phyloP scores from a whole-genome alignment of 2,888 invertebrate species.

The Nemapogon koenigi region DNA sequence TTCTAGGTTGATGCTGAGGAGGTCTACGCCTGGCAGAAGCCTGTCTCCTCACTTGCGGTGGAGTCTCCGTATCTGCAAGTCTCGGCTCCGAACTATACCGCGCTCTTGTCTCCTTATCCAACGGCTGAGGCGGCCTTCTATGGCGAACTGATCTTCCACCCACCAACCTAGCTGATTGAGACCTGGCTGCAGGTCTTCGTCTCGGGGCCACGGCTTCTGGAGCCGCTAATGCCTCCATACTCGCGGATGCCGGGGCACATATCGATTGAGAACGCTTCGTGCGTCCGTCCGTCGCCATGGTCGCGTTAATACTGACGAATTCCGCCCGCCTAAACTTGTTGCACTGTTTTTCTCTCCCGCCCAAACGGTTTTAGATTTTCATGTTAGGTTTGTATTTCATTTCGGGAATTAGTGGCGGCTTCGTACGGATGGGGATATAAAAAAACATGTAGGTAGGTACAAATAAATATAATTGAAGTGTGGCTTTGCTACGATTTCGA shows the following conservation, averaged over 20 bases:
- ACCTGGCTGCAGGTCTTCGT: constrained; percentile 74
- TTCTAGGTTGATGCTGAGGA: constrained; percentile 63
- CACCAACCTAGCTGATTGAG: constrained; percentile 76
- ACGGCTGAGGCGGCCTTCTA: constrained; percentile 46
- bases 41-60: constrained; percentile 69
- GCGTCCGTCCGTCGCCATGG: constrained; percentile 69
- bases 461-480: too few relatives aligned
- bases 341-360: constrained; percentile 21
- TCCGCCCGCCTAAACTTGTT: constrained; percentile 15
- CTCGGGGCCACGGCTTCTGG: constrained; percentile 64
- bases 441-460: too few relatives aligned
- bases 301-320: constrained; percentile 51
- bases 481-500: too few relatives aligned
- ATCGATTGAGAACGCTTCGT: constrained; percentile 78
- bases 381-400: too few relatives aligned
- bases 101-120: constrained; percentile 60
- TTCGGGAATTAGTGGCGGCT: too few relatives aligned
- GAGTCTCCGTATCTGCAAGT: constrained; percentile 70
- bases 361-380: too few relatives aligned
- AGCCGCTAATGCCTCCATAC: constrained; percentile 69
- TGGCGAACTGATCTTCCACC: constrained; percentile 67
- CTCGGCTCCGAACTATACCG: constrained; percentile 73
- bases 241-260: constrained; percentile 72
- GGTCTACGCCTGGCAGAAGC: constrained; percentile 66
- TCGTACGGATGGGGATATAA: too few relatives aligned